phyloP scores from a whole-genome alignment of 2,888 invertebrate species.

The Pinctada fucata region DNA sequence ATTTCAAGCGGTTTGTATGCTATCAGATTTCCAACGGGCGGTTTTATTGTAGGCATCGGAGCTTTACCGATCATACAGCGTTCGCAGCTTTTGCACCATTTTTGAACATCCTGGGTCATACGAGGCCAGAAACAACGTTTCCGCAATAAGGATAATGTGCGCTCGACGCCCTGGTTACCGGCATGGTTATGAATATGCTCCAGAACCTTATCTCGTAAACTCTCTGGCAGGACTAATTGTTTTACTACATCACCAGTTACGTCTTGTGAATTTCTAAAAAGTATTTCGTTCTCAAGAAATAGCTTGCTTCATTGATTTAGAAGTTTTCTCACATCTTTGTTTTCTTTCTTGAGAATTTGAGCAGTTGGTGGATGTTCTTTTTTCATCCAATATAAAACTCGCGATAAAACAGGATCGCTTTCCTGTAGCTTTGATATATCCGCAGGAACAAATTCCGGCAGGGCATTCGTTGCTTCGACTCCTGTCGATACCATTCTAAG shows the following conservation, averaged over 20 bases:
- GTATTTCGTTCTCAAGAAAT: too few species aligned
- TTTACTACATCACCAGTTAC: too few species aligned
- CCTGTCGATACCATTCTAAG: too few species aligned
- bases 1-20: too few species aligned
- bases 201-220: conserved; percentile 26
- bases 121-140: conserved; percentile 49
- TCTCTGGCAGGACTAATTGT: conserved; percentile 16
- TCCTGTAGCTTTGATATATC: too few species aligned
- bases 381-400: too few species aligned
- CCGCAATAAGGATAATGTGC: conserved; percentile 36
- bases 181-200: conserved; percentile 39
- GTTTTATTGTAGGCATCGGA: conserved; percentile 11
- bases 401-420: too few species aligned
- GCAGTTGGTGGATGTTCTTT: conserved; percentile 25
- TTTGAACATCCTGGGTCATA: conserved; percentile 41
- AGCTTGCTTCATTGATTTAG: too few species aligned
- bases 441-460: not conserved
- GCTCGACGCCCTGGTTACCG: conserved; percentile 47
- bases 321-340: conserved; percentile 3
- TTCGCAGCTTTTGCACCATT: conserved; percentile 35
- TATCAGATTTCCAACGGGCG: conserved; percentile 32
- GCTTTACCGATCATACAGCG: conserved; percentile 40
- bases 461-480: too few species aligned
- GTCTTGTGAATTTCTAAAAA: too few species aligned
- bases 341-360: too few species aligned